Evolutionary conservation across 2,797 vertebrate genomes (phyloP), one percentile per base, ranked within the genome.

Genomic region (Danio tinwini): DNA sequence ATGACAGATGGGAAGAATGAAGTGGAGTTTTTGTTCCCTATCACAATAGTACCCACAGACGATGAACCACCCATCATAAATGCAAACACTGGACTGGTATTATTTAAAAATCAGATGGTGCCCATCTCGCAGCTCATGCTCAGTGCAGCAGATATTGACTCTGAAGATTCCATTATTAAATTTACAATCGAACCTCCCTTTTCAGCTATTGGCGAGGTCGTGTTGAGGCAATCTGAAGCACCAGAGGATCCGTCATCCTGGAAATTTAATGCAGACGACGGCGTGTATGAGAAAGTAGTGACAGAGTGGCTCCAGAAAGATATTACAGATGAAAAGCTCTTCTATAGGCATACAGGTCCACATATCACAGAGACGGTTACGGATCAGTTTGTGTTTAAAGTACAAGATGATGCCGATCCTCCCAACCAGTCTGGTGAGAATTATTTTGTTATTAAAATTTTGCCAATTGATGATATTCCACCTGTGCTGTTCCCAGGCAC

Each of bases 351-450:
- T 84, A 89, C 89, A 0, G 97, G 97, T 3, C 92, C 95, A 49
- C 97, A 98, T 77, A 95, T 90, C 82, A 95, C 94, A 1, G 88
- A 95, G 0, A 86, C 94, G 0, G 74, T 95, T 68, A 92, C 89
- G 76, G 97, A 99, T 87, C 96, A 95, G 79, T 93, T 99, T 6
- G 21, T 88, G 8, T 99, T 99, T 77, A 95, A 91, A 74, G 95
- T 96, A n/a, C 95, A 96, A 86, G 97, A 99, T 84, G 96, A 97
- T 88, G 97, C 97, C 0, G 97, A 99, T 76, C 97, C 97, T 0
- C 97, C 97, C 6, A 98, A 99, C 47, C 92, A 90, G 76, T 99
- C 96, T 0, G 94, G 91, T 11, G 90, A 93, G 3, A 96, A 91
- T 45, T 88, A 76, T 0, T 99, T 99, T 76, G 71, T 95, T 11